Base-by-base conservation (phyloP, 2,113 vertebrate species). In the Myrmecobius fasciatus region DNA sequence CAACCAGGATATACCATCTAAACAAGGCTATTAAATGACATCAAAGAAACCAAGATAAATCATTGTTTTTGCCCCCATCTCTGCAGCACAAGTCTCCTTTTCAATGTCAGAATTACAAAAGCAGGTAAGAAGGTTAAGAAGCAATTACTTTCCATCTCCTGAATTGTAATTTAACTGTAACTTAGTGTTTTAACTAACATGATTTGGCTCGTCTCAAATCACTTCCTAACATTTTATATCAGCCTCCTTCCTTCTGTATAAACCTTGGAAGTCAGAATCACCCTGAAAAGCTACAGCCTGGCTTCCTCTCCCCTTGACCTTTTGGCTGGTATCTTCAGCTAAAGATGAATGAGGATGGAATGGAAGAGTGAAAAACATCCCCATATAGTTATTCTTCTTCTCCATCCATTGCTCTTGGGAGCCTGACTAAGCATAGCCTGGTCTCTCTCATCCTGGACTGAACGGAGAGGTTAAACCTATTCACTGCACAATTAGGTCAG, bases 281-380 rank as follows among this genome's bases (percentile, higher is more conserved):
- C 25, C 0, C 25, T 48, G 0, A 47, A 48, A 92, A 56, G 25
- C 60, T 2, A 0, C 26, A 49, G 46, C 3, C n/a, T 0, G 0
- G 20, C 2, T 54, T 3, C 26, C 52, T 24, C 43, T 91, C 0
- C 0, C 0, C 88, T 28, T 53, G 0, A 0, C 0, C 0, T 89
- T n/a, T 49, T 0, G 0, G 22, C 83, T 7, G 47, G 22, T 51
- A 4, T 11, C 52, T 48, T 43, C 8, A 0, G 3, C 25, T 0
- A 0, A 36, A 22, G 53, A 24, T 89, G 43, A 89, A 48, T 25
- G 89, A 89, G 46, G 60, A 75, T 20, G 60, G 60, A 36, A n/a
- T 83, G 67, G n/a, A 25, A 56, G 53, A 36, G 60, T 53, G 52
- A 92, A 90, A 95, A 94, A 60, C 31, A 46, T 52, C 54, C 51